Evolutionary conservation across 2,888 invertebrate species (phyloP), one percentile per base, ranked within the genome.

Genomic region (Hesperia comma): DNA sequence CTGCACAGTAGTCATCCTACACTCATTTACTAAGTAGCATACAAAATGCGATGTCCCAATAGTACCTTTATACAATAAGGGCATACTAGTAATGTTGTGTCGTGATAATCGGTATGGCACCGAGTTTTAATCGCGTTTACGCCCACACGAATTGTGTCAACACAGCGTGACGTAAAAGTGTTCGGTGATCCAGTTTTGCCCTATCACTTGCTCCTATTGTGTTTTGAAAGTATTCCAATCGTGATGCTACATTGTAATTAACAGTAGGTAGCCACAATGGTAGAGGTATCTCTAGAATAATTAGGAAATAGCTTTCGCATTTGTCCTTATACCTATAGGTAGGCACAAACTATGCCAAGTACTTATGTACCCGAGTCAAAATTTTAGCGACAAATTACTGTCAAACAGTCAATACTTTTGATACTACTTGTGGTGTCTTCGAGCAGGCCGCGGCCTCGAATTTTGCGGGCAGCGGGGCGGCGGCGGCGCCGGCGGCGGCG

Each of bases 111-210:
- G 76, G 71, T 71, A 68, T 70, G 69, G 72, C 73, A 57, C 49
- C 19, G 72, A 76, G 69, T 69, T 72, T 77, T 83, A 83, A 86
- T 84, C 83, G 79, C 73, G 72, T 74, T 61, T 69, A 81, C 87
- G 83, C 87, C 87, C 83, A 85, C 86, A 77, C 77, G 79, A 81
- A 81, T 77, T 79, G 79, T 83, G 82, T 85, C 83, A 83, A 80
- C 81, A 82, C 71, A 77, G 74, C 75, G 74, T 78, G 74, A 75
- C 77, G 74, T 74, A 70, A 74, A 74, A 76, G 72, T 75, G 78
- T 79, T 78, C 77, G 79, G 78, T 80, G 79, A 75, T 79, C 80
- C 75, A 74, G 68, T 73, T 73, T 71, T 67, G 67, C 69, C n/a
- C 26, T 63, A 72, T 71, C 71, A 72, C 68, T 71, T 70, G 67